Percentiles rank a stretch among this genome's conserved stretches.
phyloP scores from a whole-genome alignment of 2,797 vertebrate genomes.

The Alcedo quadribrachys region DNA sequence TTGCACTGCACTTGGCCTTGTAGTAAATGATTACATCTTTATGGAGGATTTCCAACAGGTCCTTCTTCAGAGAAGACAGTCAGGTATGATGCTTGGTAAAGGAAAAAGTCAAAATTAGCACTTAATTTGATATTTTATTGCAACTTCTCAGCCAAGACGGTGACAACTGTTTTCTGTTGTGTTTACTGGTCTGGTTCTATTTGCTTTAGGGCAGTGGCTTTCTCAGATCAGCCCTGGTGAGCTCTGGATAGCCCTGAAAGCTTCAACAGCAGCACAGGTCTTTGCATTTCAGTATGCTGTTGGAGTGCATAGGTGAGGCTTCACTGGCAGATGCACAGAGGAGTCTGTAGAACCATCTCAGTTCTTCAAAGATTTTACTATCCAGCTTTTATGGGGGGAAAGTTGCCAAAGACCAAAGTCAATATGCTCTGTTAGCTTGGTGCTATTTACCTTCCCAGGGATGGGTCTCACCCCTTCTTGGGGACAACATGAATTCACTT shows the following conservation, averaged over 20 bases:
- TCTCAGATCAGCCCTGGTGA: neutral
- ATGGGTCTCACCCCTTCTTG: neutral
- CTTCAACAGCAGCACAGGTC: neutral
- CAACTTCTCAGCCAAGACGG: neutral
- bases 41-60: neutral
- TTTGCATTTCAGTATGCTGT: neutral
- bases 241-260: neutral
- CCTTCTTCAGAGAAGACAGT: neutral
- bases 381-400: neutral
- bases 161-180: neutral
- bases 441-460: neutral
- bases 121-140: neutral
- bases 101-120: neutral
- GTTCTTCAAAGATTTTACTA: neutral
- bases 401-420: neutral
- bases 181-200: neutral
- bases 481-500: neutral
- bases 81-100: neutral
- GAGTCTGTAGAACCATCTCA: neutral
- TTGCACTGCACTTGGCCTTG: neutral
- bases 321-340: rapidly evolving
- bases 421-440: rapidly evolving
- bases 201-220: neutral
- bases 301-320: neutral
- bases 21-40: neutral